Base-by-base conservation (phyloP, 2,797 vertebrate species). In the Syndactyla subalaris region DNA sequence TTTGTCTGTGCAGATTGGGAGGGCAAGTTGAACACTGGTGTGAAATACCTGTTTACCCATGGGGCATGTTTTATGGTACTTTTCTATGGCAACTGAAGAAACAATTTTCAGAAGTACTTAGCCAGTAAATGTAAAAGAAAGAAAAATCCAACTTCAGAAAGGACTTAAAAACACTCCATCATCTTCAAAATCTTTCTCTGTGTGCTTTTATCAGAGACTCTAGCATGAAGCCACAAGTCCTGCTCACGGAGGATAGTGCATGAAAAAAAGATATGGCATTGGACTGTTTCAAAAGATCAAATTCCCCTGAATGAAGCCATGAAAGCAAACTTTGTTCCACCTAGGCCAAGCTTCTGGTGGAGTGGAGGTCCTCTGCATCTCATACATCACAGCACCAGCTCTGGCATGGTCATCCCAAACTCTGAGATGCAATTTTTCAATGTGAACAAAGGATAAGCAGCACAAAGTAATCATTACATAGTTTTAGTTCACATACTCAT, bases 81-180 rank as follows among this genome's bases (percentile, higher is more conserved):
- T 89, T 67, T 71, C 59, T 73, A 8, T 43, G 20, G 59, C 57
- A 95, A 36, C 34, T 26, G 10, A 93, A 45, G 49, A 91, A 59
- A 88, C 11, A n/a, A 22, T 72, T 94, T 88, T 71, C 20, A 48
- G 58, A 83, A 29, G 23, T 61, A 54, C 30, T 92, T 71, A 67
- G 52, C 29, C 23, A 54, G 45, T 49, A 57, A 76, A 51, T 30
- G 27, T 58, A 48, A 79, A 80, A 57, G 41, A 75, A 81, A 63
- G 32, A 84, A 8, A 78, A 96, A 88, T 9, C 3, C 32, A 70
- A 7, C 23, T 62, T 91, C 57, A 71, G 22, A 80, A 74, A 57
- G 19, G 32, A 34, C 36, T 78, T 85, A 26, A 58, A 93, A 84
- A 36, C 41, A 32, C 9, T 76, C 48, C 26, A 17, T 49, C n/a